Base-by-base conservation (phyloP, 2,888 invertebrate species). In the Cantharis lateralis region DNA sequence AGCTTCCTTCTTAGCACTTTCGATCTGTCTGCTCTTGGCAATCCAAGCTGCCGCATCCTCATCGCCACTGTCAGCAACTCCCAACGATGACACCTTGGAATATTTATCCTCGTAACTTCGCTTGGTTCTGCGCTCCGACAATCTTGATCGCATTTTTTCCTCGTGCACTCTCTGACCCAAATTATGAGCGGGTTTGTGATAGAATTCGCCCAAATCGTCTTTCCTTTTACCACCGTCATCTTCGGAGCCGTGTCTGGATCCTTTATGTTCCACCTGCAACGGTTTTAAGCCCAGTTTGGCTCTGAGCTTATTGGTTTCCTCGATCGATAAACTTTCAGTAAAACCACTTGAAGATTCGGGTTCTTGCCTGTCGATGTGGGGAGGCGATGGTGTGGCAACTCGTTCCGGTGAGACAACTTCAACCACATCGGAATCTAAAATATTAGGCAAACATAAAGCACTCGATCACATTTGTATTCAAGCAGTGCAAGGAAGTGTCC, bases 241-340 rank as follows among this genome's bases (percentile, higher is more conserved):
- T 78, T 91, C 91, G 75, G 89, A 90, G 0, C 2, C n/a, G n/a
- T 48, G 48, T 81, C 90, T 87, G 9, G 78, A 16, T 15, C 80
- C 63, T n/a, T 81, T 88, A 85, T 83, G 88, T 13, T 91, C 90
- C 0, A 94, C 89, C 83, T 97, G 95, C 3, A 99, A 89, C 0
- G 98, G 99, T 86, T 97, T 98, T 48, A 99, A 89, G 0, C 99
- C 99, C 20, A 99, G 91, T 87, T 98, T 97, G 1, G 96, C 96
- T 84, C 99, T 91, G 11, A 99, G 89, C 81, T 94, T 95, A 88
- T 98, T 98, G 5, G 96, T 96, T 83, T 95, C 96, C 72, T 94
- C 93, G 69, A 97, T 91, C 0, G 96, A 96, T 15, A 96, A 89
- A 83, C 91, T 93, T 84, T 88, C 91, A 85, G 85, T 89, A 70